Evolutionary conservation across 2,888 invertebrate species (phyloP), one percentile per base, ranked within the genome.

Genomic region (Drosophila mimica): DNA sequence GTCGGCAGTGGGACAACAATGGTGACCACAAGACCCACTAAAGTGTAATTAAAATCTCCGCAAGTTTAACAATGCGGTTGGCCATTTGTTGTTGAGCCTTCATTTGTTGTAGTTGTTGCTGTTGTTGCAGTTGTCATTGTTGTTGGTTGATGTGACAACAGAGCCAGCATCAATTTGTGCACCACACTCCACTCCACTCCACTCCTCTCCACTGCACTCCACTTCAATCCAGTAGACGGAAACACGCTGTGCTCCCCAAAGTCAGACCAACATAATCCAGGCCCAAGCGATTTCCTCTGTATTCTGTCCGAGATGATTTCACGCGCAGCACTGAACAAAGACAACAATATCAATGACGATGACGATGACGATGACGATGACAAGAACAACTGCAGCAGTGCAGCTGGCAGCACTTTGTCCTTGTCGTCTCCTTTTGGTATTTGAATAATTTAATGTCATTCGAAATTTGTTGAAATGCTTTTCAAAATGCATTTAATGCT

Each of bases 21-120:
- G 70, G 74, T 61, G 77, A 67, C 79, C 79, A 71, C 73, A 79
- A 74, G 77, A 81, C 65, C 83, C 83, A 74, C 81, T 73, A 83
- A 79, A 79, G 81, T 69, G 81, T 85, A 85, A 84, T 83, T 84
- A 85, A 81, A 81, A 85, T 79, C 67, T 78, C 83, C 77, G 72
- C 79, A 76, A 72, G 67, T 64, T 61, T 74, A 82, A 76, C 79
- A 71, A 74, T 76, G 72, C 65, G 64, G 58, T 57, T 40, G 48
- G 20, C 53, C 53, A 34, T 49, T 70, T 53, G 53, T 67, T 57
- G 43, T 69, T 61, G 53, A 36, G 33, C 61, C 52, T 53, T 43
- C 54, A 63, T 61, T 31, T 31, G n/a, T 61, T 49, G 57, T 33
- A 25, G 33, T 49, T 46, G 20, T n/a, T 20, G n/a, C 17, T 30